These are phyloP conservation scores for Sycophila sp. DNA, from an alignment of 1,140 invertebrate species.

Conservation along the genomic window DNA sequence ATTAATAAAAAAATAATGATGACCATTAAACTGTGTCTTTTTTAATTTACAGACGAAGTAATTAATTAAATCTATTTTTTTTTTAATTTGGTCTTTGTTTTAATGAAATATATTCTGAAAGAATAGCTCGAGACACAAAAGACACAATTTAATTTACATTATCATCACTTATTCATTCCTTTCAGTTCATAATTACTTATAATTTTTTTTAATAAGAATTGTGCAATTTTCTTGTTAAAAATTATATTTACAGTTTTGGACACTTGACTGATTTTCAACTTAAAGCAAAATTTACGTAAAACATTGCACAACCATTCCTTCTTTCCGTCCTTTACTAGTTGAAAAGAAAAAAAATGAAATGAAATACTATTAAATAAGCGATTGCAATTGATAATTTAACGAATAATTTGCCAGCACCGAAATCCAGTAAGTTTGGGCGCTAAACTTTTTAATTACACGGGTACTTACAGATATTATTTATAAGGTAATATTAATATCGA, in stretches of 20 bases:
- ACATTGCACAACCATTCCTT: neutral
- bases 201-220: neutral
- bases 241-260: neutral
- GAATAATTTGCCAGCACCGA: slow-evolving; percentile 11
- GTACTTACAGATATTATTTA: slow-evolving; percentile 44
- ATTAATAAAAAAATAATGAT: too few relatives aligned
- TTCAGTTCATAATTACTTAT: neutral
- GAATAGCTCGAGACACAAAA: neutral
- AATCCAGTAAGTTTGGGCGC: neutral
- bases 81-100: neutral
- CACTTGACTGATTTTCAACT: neutral
- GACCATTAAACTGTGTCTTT: slow-evolving; percentile 4
- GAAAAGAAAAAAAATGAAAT: too few relatives aligned
- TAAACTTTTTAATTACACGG: slow-evolving; percentile 43
- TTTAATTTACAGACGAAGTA: neutral
- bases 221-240: neutral
- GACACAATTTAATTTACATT: slow-evolving; percentile 6
- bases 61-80: neutral
- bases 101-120: neutral
- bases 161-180: neutral
- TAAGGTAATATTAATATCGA: slow-evolving; percentile 49
- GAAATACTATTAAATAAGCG: too few relatives aligned
- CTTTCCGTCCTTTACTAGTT: too few relatives aligned
- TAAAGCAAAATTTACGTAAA: neutral
- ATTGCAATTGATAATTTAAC: too few relatives aligned